phyloP scores from a whole-genome alignment of 2,113 vertebrate species.

The Microtus richardsoni region DNA sequence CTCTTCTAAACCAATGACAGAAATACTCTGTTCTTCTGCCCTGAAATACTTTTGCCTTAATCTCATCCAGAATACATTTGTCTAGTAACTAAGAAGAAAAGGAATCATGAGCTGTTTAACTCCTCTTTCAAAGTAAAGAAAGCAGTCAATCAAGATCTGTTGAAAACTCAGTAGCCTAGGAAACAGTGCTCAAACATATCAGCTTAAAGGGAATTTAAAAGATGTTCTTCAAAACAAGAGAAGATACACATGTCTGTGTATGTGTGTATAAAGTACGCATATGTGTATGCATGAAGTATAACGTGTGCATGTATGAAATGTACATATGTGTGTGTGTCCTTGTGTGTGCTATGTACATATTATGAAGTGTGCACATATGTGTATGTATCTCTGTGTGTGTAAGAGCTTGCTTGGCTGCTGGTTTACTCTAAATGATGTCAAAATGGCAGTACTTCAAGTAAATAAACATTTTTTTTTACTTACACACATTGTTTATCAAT shows the following conservation, averaged over 20 bases:
- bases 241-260: not conserved
- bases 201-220: not conserved
- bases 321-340: not conserved
- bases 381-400: not conserved
- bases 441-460: constrained; percentile 21
- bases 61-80: not conserved
- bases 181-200: not conserved
- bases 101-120: not conserved
- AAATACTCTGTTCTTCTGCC: not conserved
- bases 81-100: too few relatives aligned
- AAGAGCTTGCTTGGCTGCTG: not conserved
- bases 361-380: not conserved
- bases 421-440: not conserved
- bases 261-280: not conserved
- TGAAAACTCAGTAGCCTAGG: not conserved
- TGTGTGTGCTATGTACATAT: too few relatives aligned
- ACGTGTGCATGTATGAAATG: not conserved
- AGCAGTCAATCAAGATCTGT: not conserved
- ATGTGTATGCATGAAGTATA: not conserved
- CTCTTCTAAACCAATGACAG: not conserved
- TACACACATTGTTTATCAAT: not conserved
- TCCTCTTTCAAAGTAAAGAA: not conserved
- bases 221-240: not conserved
- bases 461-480: not conserved
- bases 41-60: not conserved